Evolutionary conservation across 2,797 vertebrate genomes (phyloP).

Genomic region (Nannoperca obscura): DNA sequence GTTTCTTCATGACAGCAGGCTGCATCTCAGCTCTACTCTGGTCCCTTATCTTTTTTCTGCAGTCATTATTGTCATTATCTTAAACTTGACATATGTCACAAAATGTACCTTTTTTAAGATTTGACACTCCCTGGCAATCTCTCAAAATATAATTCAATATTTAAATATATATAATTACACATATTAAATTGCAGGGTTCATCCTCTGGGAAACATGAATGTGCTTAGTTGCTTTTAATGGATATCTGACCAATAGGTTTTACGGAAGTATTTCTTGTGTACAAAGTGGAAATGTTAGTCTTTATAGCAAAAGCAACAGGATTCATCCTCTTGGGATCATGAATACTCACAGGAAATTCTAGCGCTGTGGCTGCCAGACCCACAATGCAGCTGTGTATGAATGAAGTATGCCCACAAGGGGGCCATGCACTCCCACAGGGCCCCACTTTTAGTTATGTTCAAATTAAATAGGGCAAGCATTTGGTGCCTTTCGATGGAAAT

Average conservation of each 20-base stretch:
- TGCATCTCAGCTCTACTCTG: constrained; percentile 28
- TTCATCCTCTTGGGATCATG: not conserved
- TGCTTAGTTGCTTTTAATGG: not conserved
- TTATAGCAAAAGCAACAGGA: not conserved
- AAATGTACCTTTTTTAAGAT: constrained; percentile 47
- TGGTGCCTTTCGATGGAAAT: not conserved
- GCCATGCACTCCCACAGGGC: not conserved
- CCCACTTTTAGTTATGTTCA: not conserved
- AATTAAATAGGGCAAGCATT: not conserved
- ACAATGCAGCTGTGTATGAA: not conserved
- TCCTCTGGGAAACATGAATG: not conserved
- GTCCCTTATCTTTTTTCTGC: constrained; percentile 65
- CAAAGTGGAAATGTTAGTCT: not conserved
- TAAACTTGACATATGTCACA: constrained; percentile 39
- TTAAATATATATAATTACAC: not conserved
- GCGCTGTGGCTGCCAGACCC: not conserved
- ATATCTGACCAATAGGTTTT: not conserved
- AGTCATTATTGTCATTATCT: constrained; percentile 57
- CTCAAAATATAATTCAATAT: constrained; percentile 1
- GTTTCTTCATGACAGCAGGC: constrained; percentile 42
- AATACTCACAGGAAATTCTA: constrained; percentile 4
- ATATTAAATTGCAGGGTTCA: not conserved
- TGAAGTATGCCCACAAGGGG: not conserved
- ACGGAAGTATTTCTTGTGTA: not conserved
- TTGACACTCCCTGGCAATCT: constrained; percentile 28